These are phyloP conservation scores for Ciconia boyciana DNA, from an alignment of 2,113 vertebrate genomes.

Conservation along the genomic window DNA sequence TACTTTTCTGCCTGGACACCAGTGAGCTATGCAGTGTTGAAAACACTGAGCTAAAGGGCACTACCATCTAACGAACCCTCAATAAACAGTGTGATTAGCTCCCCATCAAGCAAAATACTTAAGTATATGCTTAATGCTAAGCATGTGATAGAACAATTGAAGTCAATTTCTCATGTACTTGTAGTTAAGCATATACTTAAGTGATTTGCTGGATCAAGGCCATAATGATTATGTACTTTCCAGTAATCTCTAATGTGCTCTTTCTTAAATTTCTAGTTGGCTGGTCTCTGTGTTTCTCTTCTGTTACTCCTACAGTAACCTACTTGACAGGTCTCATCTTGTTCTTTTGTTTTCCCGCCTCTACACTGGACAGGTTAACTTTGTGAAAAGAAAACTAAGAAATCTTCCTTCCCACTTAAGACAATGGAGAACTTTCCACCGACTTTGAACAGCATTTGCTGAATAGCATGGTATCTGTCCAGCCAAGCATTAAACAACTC, in stretches of 20 bases:
- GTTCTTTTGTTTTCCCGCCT: neutral
- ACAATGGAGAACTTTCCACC: neutral
- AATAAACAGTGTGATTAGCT: slow-evolving; percentile 52
- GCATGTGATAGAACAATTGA: slow-evolving; percentile 32
- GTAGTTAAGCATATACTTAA: slow-evolving; percentile 42
- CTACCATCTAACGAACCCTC: neutral
- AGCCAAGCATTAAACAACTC: neutral
- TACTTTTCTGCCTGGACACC: neutral
- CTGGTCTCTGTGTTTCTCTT: neutral
- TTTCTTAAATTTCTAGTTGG: neutral
- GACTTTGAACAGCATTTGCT: neutral
- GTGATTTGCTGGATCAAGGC: slow-evolving; percentile 57
- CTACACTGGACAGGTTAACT: neutral
- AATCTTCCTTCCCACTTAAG: neutral
- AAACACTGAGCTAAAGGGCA: slow-evolving; percentile 10
- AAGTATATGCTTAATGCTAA: slow-evolving; percentile 14
- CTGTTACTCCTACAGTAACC: neutral
- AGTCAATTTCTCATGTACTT: slow-evolving; percentile 37
- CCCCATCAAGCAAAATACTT: slow-evolving; percentile 22
- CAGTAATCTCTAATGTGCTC: slow-evolving; percentile 28
- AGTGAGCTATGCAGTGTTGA: neutral
- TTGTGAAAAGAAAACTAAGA: neutral
- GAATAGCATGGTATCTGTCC: neutral
- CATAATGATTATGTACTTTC: slow-evolving; percentile 50
- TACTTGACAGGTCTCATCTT: neutral